Percentiles rank a stretch among this genome's conserved stretches.
Evolutionary conservation across 2,113 vertebrate species (phyloP).

Genomic region (Corynorhinus townsendii): DNA sequence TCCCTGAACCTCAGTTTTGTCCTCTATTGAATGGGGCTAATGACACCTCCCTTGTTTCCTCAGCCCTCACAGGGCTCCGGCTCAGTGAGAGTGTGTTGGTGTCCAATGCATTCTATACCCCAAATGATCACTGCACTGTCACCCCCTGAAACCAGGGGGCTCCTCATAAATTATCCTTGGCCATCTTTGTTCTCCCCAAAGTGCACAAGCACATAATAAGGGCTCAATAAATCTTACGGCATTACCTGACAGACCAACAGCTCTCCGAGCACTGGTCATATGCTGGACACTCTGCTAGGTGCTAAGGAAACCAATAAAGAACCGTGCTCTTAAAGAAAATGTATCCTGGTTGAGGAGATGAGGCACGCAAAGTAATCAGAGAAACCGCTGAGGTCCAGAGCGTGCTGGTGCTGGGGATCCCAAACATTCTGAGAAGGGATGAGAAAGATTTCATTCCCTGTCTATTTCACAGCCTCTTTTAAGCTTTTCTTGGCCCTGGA

Average conservation of each 20-base stretch:
- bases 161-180: neutral
- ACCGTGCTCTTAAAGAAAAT: neutral
- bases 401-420: neutral
- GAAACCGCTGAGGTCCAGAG: neutral
- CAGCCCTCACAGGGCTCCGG: neutral
- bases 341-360: accelerated
- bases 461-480: neutral
- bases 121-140: neutral
- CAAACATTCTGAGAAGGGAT: neutral
- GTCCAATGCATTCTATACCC: neutral
- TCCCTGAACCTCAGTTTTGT: neutral
- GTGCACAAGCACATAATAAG: neutral
- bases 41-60: neutral
- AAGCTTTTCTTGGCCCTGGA: neutral
- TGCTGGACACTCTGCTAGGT: too few species aligned
- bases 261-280: neutral
- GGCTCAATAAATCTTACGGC: neutral
- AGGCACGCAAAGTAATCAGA: neutral
- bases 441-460: neutral
- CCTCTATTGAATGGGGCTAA: neutral
- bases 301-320: neutral
- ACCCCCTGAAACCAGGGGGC: neutral
- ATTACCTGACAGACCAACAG: neutral
- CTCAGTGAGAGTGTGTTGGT: neutral
- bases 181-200: neutral